Base-by-base conservation (phyloP, 1,140 invertebrate genomes). In the Neodiprion pinetum region DNA sequence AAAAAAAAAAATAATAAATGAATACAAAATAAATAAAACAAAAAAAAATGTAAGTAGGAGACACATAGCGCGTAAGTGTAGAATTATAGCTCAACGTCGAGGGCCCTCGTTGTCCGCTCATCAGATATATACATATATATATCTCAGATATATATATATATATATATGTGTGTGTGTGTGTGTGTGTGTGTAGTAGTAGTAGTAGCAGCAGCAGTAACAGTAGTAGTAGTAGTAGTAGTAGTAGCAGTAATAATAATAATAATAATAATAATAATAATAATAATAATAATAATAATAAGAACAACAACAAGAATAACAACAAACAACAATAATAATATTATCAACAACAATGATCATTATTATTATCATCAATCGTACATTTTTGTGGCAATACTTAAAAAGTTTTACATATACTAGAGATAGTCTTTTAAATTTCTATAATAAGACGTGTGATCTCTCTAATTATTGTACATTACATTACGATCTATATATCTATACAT, bases 401-500 rank as follows among this genome's bases (percentile, higher is more conserved):
- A 76, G 74, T 66, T 69, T 21, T 69, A 47, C 73, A 74, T 74
- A 53, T 84, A 83, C 83, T 88, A 87, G 83, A 84, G 81, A 86
- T 88, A 88, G 86, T 87, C 86, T 88, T 88, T 87, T 86, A 86
- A 87, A 88, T 88, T 88, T 87, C 85, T 87, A 87, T 82, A 86
- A 87, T 88, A 88, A 88, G 84, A 87, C 86, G 87, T 88, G 87
- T 88, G 87, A 88, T 88, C 87, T 88, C 87, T 88, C 86, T 88
- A 86, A 87, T 87, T 88, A 87, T 84, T 88, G 87, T 88, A 87
- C 80, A 86, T 86, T 87, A 86, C 80, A 82, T 78, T 80, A 82
- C 28, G 28, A 40, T 40, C 28, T 75, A 78, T 66, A 80, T 80
- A 74, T 77, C 81, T 79, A 84, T 84, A 83, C 83, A 84, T 83